phyloP scores from a whole-genome alignment of 1,140 invertebrate genomes.

The Ctenoplectra terminalis region DNA sequence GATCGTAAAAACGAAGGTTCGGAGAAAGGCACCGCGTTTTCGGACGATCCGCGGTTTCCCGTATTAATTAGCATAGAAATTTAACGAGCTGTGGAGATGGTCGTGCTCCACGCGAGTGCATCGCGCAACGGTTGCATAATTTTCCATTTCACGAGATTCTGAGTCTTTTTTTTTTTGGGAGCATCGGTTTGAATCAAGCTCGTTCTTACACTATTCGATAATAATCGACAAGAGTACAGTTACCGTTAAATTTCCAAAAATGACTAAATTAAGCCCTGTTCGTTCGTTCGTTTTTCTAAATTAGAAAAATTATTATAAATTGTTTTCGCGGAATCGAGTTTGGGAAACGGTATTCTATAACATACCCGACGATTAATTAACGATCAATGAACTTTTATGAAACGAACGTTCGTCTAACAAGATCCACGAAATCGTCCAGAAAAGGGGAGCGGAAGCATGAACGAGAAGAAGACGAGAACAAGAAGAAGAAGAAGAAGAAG shows the following conservation, averaged over 20 bases:
- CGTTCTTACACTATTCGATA: no score
- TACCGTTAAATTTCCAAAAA: no score
- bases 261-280: no score
- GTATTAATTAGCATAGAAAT: slow-evolving; percentile 25
- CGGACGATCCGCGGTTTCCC: not conserved
- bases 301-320: no score
- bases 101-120: not conserved
- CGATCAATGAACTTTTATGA: not conserved
- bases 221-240: no score
- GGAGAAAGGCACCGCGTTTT: not conserved
- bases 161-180: not conserved
- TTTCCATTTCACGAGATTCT: not conserved
- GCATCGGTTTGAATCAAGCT: no score
- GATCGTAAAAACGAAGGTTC: not conserved
- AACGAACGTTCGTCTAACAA: not conserved
- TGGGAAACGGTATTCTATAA: no score
- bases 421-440: not conserved
- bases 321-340: no score
- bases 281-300: no score
- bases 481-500: slow-evolving; percentile 56
- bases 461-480: slow-evolving; percentile 62
- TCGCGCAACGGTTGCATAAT: slow-evolving; percentile 13
- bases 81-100: slow-evolving; percentile 20
- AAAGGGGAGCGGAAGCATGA: slow-evolving; percentile 70
- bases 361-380: not conserved